phyloP scores from a whole-genome alignment of 2,888 invertebrate genomes.

The Lucinisca nassula region DNA sequence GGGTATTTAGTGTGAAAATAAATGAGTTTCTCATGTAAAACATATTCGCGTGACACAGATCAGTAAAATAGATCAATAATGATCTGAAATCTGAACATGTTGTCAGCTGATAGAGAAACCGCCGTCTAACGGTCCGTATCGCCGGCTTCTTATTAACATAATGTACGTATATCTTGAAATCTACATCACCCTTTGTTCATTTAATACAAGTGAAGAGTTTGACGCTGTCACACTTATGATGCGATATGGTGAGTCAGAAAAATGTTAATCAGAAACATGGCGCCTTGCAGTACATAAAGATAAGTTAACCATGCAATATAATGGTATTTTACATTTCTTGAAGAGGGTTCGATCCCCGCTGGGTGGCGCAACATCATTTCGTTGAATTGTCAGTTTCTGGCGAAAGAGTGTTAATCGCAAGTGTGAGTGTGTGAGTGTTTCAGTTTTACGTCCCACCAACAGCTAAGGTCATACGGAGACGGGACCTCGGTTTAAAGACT shows the following conservation, averaged over 20 bases:
- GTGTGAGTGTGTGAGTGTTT: too few relatives aligned
- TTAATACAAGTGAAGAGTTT: background rate
- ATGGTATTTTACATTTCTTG: too few relatives aligned
- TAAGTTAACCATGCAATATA: too few relatives aligned
- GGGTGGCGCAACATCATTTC: too few relatives aligned
- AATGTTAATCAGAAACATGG: background rate
- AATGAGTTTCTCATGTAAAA: constrained; percentile 1
- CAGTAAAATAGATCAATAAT: constrained; percentile 1
- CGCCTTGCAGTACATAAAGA: background rate
- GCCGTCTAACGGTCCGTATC: constrained; percentile 7
- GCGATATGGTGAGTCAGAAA: background rate
- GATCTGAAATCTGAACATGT: background rate
- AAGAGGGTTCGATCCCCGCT: too few relatives aligned
- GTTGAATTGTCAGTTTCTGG: too few relatives aligned
- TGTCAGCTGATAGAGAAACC: background rate
- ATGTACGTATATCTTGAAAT: background rate
- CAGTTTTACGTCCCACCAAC: too few relatives aligned
- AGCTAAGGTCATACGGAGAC: too few relatives aligned
- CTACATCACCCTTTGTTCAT: background rate
- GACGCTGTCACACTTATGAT: background rate
- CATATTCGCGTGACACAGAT: background rate
- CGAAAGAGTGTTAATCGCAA: too few relatives aligned
- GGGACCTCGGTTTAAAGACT: too few relatives aligned
- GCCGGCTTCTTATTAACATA: background rate
- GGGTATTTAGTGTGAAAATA: background rate